Base-by-base conservation (phyloP, 2,888 invertebrate species). In the Cerastis leucographa region DNA sequence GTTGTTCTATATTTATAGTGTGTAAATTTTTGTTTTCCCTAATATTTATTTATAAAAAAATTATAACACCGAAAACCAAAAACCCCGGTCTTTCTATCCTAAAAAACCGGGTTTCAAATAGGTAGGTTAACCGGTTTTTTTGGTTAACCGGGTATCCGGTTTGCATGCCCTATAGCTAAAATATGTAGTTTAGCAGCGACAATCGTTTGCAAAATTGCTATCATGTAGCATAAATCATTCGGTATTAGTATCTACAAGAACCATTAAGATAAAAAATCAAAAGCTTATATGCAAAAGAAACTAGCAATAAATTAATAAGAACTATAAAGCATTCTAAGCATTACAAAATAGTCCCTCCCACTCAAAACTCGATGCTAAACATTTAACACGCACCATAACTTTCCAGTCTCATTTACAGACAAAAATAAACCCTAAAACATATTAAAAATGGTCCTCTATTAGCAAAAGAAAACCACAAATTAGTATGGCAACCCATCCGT, bases 391-490 rank as follows among this genome's bases (percentile, higher is more conserved):
- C 59, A 12, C 40, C 56, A 80, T 83, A 83, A 73, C 56, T 73
- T 73, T 40, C 64, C 80, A 49, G 46, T 62, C 77, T 71, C 73
- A 73, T 73, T 61, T 65, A 66, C 81, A 71, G 35, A 51, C 74
- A 75, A 81, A 84, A 84, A 81, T 78, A 84, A 73, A 81, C 29
- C 17, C 56, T 70, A 78, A 84, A 81, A 75, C 64, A 74, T 67
- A 75, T 84, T 66, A 71, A 84, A 81, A 84, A 84, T 78, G 81
- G 66, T 49, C 44, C n/a, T 54, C 87, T 85, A 87, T 87, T 87
- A 87, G 85, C 83, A 79, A 83, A 81, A 81, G 87, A 87, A 86
- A 87, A 84, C 84, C 81, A 80, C 85, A 86, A 88, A 88, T 87
- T 86, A 88, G 85, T 88, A 76, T 72, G 42, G 67, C 68, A 86